Percentiles rank a stretch among this genome's conserved stretches.
Evolutionary conservation across 2,797 vertebrate species (phyloP).

Genomic region (Myripristis murdjan): DNA sequence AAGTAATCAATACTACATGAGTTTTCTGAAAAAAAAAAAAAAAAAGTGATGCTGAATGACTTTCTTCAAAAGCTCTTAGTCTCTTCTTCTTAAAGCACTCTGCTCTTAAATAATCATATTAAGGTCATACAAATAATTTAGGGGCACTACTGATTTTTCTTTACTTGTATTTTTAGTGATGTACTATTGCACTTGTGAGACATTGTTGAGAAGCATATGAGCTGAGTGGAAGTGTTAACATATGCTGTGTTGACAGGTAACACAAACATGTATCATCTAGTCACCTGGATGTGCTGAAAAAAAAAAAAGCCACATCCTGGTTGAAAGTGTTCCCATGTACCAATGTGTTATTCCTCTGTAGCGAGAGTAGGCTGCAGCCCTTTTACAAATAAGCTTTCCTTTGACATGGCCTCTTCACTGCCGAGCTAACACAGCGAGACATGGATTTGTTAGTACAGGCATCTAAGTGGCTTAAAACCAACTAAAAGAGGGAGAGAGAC

Average conservation of each 20-base stretch:
- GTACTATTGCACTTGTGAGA: neutral
- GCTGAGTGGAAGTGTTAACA: neutral
- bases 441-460: slow-evolving; percentile 47
- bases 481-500: slow-evolving; percentile 41
- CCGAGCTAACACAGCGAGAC: slow-evolving; percentile 32
- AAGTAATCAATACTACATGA: too few species aligned
- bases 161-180: neutral
- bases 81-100: neutral
- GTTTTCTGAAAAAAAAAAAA: too few species aligned
- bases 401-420: slow-evolving; percentile 35
- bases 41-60: too few species aligned
- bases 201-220: neutral
- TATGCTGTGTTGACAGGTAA: slow-evolving; percentile 1
- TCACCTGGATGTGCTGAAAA: slow-evolving; percentile 24
- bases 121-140: too few species aligned
- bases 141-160: neutral
- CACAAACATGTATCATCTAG: slow-evolving; percentile 30
- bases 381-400: slow-evolving; percentile 37
- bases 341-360: slow-evolving; percentile 1
- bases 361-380: slow-evolving; percentile 24
- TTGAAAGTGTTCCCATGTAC: slow-evolving; percentile 36
- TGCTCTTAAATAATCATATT: too few species aligned
- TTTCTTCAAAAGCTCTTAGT: neutral
- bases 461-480: slow-evolving; percentile 48
- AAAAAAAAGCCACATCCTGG: slow-evolving; percentile 16